Evolutionary conservation across 1,140 invertebrate genomes (phyloP), one percentile per base, ranked within the genome.

Genomic region (Cotesia glomerata): DNA sequence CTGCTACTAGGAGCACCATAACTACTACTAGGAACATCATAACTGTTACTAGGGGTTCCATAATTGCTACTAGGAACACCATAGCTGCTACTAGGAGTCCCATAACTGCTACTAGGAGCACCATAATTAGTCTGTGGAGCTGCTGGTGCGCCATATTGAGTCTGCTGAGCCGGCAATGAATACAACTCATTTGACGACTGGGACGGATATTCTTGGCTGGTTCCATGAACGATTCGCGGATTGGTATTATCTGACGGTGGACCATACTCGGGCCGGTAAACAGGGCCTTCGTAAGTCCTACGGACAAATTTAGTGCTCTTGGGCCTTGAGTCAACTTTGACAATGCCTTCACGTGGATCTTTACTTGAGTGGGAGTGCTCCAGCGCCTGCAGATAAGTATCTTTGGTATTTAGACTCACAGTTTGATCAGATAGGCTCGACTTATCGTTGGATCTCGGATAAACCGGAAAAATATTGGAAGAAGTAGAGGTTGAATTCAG

Each of bases 341-440:
- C 71, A 0, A 82, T 59, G 0, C 71, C 76, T 8, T 79, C 79
- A 13, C 76, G 76, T 3, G 77, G 34, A 66, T 87, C 84, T 32
- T 85, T 84, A 72, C 84, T 82, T 56, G 77, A 82, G 4, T 86
- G 87, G 1, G 88, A 88, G 61, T 84, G 83, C 45, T 84, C 80
- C 8, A 89, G 69, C 3, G 88, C 88, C 39, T 88, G 82, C 18
- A 87, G 74, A 39, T 88, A 89, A 58, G 82, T 88, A 73, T 89
- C 88, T 18, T 75, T 76, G 9, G 73, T 11, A 45, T 45, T 45
- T 5, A 45, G 11, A 45, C 11, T 45, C 1, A 45, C 11, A 45
- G 11, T 45, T 45, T 45, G 39, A 45, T 45, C 39, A 45, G 39
- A 45, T 45, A 11, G 39, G 11, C 11, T 45, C 5, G 56, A 9